Evolutionary conservation across 2,888 invertebrate species (phyloP).

Genomic region (Philereme transversata): DNA sequence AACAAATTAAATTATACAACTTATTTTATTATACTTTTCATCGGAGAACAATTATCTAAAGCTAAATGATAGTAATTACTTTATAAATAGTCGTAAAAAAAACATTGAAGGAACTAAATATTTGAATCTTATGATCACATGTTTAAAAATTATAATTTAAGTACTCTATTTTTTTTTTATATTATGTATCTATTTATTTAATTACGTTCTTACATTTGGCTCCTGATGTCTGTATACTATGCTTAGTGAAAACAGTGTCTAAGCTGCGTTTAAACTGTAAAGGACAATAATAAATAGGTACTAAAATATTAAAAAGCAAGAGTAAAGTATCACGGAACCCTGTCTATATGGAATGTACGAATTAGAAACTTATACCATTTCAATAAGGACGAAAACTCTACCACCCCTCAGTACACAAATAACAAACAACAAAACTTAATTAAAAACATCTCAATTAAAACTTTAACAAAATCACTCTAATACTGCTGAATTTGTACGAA

Average conservation of each 20-base stretch:
- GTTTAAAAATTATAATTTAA: conserved; percentile 71
- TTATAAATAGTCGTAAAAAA: conserved; percentile 78
- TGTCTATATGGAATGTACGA: conserved; percentile 42
- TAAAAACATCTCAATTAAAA: conserved; percentile 78
- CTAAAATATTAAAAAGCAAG: conserved; percentile 29
- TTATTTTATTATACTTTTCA: conserved; percentile 75
- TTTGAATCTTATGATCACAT: conserved; percentile 74
- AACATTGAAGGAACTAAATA: conserved; percentile 77
- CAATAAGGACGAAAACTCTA: conserved; percentile 45
- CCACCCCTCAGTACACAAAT: conserved; percentile 61
- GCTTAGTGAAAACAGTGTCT: conserved; percentile 52
- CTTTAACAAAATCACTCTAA: conserved; percentile 84
- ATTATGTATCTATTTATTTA: conserved; percentile 49
- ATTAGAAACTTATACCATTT: conserved; percentile 46
- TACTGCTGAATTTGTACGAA: conserved; percentile 84
- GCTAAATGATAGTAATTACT: conserved; percentile 66
- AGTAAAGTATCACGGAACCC: conserved; percentile 44
- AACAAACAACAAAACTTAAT: conserved; percentile 83
- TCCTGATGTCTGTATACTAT: conserved; percentile 60
- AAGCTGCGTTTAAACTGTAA: conserved; percentile 39
- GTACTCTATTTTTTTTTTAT: conserved; percentile 68
- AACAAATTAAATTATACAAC: conserved; percentile 82
- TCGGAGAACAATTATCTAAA: conserved; percentile 77
- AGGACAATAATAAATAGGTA: conserved; percentile 9
- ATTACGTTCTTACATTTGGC: conserved; percentile 78